Base-by-base conservation (phyloP, 1,140 invertebrate genomes). In the Pseudoatta argentina region DNA sequence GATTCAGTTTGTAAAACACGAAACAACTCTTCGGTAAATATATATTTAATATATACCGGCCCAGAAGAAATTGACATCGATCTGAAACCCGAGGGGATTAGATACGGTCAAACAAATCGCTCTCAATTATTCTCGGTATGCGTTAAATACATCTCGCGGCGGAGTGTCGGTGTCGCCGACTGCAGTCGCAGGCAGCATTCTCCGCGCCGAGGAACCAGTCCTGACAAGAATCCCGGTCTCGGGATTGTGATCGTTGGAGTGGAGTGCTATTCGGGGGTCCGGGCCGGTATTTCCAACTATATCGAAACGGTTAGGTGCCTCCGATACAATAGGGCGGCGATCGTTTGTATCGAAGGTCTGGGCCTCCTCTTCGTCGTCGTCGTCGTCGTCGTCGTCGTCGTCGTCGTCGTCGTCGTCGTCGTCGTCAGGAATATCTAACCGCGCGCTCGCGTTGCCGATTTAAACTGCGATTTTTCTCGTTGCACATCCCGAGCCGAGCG, bases 391-490 rank as follows among this genome's bases (percentile, higher is more conserved):
- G 21, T 53, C 53, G 53, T 83, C n/a, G n/a, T n/a, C n/a, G n/a
- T n/a, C n/a, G 24, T 51, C 7, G 34, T 39, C 34, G 34, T 39
- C 59, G 39, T 53, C 57, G 53, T 78, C 76, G 61, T 55, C 83
- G 82, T 81, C 71, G 69, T 27, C 44, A 57, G 66, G 92, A 90
- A 92, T 93, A 91, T 89, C 88, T 91, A 88, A 91, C 89, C 66
- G 83, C 85, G 89, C 81, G 89, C 88, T 73, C 69, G 91, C 88
- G 91, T 93, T 86, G 90, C 90, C 93, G 93, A 94, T 94, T 94
- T 92, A 93, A 94, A 94, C 92, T 91, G 92, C 91, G 94, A 95
- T 95, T 94, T 94, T 93, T 93, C 92, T 93, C 91, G 93, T 94
- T 94, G 92, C 89, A 87, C 76, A 79, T 39, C 64, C 75, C 86